Evolutionary conservation across 2,113 vertebrate genomes (phyloP).

Genomic region (Festucalex cinctus): DNA sequence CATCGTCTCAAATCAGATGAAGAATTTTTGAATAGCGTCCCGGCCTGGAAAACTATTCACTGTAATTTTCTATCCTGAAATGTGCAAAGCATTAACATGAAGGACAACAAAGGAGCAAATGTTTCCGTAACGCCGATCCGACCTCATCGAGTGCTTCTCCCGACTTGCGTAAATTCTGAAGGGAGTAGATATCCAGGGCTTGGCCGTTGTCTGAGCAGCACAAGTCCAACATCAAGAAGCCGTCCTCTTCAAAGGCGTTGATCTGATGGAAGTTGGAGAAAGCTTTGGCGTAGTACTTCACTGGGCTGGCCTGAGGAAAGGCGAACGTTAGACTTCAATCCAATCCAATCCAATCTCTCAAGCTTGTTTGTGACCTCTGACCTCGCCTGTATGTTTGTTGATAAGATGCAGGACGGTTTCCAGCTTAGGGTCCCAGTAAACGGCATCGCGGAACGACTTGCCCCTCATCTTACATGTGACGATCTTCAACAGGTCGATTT

Average conservation of each 20-base stretch:
- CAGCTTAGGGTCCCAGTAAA: constrained; percentile 89
- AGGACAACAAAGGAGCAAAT: neutral
- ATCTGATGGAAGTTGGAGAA: constrained; percentile 88
- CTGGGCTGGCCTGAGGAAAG: constrained; percentile 72
- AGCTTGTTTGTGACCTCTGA: constrained; percentile 27
- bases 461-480: constrained; percentile 77
- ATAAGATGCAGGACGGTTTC: constrained; percentile 84
- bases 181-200: constrained; percentile 71
- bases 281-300: constrained; percentile 76
- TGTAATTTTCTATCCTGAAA: no score
- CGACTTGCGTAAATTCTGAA: constrained; percentile 84
- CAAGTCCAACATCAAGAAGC: constrained; percentile 84
- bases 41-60: no score
- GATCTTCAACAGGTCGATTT: constrained; percentile 83
- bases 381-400: constrained; percentile 85
- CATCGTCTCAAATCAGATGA: neutral
- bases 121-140: constrained; percentile 13
- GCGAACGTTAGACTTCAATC: neutral
- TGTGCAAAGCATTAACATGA: neutral
- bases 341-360: neutral
- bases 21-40: neutral
- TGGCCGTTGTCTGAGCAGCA: constrained; percentile 82
- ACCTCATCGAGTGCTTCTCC: constrained; percentile 85
- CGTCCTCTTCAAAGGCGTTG: constrained; percentile 88
- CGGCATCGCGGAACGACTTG: constrained; percentile 70